Conservation (phyloP, 1,140 invertebrate species). For the Vanessa tameamea region DNA sequence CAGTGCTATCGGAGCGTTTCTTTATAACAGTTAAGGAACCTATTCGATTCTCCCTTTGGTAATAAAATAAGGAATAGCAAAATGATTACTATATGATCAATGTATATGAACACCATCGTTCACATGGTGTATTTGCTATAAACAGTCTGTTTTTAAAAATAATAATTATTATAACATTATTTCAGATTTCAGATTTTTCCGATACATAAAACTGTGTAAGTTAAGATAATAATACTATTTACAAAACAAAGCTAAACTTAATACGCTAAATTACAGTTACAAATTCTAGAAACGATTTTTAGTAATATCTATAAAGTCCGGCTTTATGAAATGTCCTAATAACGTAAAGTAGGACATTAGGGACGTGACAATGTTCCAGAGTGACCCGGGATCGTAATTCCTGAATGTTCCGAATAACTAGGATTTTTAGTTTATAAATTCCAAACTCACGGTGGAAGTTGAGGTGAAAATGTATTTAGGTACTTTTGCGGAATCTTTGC, state of each 20-base stretch:
- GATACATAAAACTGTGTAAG: not conserved
- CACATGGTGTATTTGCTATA: no score
- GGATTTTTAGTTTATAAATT: conserved; percentile 55
- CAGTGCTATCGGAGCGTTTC: no score
- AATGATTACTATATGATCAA: no score
- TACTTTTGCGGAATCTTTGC: conserved; percentile 14
- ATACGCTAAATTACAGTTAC: conserved; percentile 3
- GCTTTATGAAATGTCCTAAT: conserved; percentile 46
- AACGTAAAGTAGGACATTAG: conserved; percentile 49
- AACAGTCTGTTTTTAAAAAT: no score
- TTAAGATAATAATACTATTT: not conserved
- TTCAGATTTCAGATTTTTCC: no score
- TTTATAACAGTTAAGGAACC: no score
- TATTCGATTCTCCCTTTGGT: no score
- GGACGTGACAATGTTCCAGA: conserved; percentile 42
- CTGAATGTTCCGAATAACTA: conserved; percentile 44
- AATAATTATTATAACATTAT: no score
- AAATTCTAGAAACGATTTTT: not conserved
- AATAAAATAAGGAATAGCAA: no score
- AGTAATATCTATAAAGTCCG: conserved; percentile 40
- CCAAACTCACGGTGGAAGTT: conserved; percentile 39
- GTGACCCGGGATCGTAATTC: conserved; percentile 43
- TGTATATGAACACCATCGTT: no score
- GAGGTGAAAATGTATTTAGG: conserved; percentile 42
- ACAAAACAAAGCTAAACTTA: not conserved